Evolutionary conservation across 2,797 vertebrate species (phyloP), one percentile per base, ranked within the genome.

Genomic region (Liparis tanakae): DNA sequence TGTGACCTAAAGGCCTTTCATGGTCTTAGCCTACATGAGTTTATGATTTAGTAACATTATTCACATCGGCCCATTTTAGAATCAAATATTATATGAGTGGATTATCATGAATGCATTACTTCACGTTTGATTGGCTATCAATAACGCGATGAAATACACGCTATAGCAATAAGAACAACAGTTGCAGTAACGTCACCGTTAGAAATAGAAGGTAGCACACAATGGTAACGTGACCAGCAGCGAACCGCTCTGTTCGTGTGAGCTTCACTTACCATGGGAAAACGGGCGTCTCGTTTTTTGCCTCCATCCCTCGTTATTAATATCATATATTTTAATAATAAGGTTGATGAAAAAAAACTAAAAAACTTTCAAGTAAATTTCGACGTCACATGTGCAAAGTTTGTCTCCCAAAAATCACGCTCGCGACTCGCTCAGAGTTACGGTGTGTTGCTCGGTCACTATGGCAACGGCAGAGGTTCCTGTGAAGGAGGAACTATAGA

Each of bases 261-360:
- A 48, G 10, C 46, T 10, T 34, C 1, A 74, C 79, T 85, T 55
- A 87, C 86, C 81, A 83, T 4, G 74, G 78, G 37, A 86, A 85
- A 70, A 34, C 9, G 4, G 70, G 30, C 12, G 2, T 4, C 0
- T 13, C 62, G n/a, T 18, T 54, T 30, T 55, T 63, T 39, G 14
- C n/a, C 7, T 75, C 78, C 82, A 82, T 79, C 6, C 8, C 20
- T 62, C 1, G 1, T 44, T 17, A 1, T 30, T 3, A 41, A 13
- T 56, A 10, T 20, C 18, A 3, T 20, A 33, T 50, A 60, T 44
- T 48, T 18, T 14, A 54, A 46, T 18, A 8, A n/a, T n/a, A 50
- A n/a, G 17, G 18, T n/a, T 9, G 15, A n/a, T n/a, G 1, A 18
- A 50, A 20, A 50, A 3, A 30, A 30, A 30, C 25, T 30, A 41